Conservation (phyloP, 2,888 invertebrate genomes). For the Epinotia ramella region DNA sequence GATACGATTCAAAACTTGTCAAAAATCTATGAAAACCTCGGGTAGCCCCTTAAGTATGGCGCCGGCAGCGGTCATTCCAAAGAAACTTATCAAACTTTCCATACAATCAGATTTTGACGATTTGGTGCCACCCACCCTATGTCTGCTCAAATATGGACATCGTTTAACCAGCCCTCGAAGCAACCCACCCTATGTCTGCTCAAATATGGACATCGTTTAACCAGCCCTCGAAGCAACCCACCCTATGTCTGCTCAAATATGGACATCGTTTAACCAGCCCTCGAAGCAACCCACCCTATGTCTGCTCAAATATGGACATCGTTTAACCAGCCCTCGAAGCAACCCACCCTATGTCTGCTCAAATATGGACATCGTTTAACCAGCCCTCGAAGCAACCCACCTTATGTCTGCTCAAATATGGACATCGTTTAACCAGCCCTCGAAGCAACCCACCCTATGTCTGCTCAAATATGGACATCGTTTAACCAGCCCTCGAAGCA, state of each 20-base stretch:
- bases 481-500: slow-evolving; percentile 13
- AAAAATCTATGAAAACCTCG: no score
- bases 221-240: slow-evolving; percentile 16
- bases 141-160: not conserved
- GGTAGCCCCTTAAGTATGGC: no score
- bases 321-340: slow-evolving; percentile 10
- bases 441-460: no score
- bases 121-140: no score
- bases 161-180: slow-evolving; percentile 9
- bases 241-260: not conserved
- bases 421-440: slow-evolving; percentile 13
- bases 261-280: slow-evolving; percentile 6
- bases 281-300: no score
- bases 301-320: not conserved
- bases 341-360: no score
- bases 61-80: no score
- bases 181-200: no score
- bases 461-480: not conserved
- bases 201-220: not conserved
- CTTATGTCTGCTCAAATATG: not conserved
- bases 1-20: no score
- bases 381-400: slow-evolving; percentile 17
- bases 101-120: no score
- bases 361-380: not conserved
- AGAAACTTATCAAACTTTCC: no score